Conservation (phyloP, 2,797 vertebrate genomes). For the Bradypus variegatus region DNA sequence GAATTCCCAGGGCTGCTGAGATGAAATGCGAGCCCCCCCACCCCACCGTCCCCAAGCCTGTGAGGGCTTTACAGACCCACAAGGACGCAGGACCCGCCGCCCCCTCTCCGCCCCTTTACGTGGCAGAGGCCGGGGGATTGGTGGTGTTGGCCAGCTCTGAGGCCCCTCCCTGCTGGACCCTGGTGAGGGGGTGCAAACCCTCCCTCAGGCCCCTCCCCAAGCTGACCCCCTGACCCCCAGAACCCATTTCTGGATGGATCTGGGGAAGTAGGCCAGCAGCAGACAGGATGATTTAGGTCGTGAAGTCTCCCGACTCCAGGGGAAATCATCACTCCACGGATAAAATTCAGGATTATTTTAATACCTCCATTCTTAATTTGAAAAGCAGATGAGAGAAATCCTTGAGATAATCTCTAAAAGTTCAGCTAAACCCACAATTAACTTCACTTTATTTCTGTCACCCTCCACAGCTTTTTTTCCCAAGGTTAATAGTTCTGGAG, state of each 20-base stretch:
- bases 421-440: not conserved
- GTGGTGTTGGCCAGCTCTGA: too few species aligned
- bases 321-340: not conserved
- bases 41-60: too few species aligned
- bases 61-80: too few species aligned
- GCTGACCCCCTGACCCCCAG: too few species aligned
- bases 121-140: not conserved
- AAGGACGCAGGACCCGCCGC: too few species aligned
- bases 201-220: too few species aligned
- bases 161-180: too few species aligned
- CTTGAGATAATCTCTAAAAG: not conserved
- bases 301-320: not conserved
- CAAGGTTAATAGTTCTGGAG: not conserved
- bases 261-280: not conserved
- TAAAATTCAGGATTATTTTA: too few species aligned
- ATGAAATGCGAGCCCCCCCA: too few species aligned
- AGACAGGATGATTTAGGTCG: too few species aligned
- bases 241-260: not conserved
- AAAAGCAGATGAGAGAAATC: not conserved
- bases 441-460: not conserved
- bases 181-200: too few species aligned
- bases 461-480: fast-evolving
- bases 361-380: not conserved
- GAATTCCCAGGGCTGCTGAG: not conserved
- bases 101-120: too few species aligned